Percentiles rank a stretch among this genome's conserved stretches.
Evolutionary conservation across 2,113 vertebrate genomes (phyloP).

Genomic region (Tamias sibiricus): DNA sequence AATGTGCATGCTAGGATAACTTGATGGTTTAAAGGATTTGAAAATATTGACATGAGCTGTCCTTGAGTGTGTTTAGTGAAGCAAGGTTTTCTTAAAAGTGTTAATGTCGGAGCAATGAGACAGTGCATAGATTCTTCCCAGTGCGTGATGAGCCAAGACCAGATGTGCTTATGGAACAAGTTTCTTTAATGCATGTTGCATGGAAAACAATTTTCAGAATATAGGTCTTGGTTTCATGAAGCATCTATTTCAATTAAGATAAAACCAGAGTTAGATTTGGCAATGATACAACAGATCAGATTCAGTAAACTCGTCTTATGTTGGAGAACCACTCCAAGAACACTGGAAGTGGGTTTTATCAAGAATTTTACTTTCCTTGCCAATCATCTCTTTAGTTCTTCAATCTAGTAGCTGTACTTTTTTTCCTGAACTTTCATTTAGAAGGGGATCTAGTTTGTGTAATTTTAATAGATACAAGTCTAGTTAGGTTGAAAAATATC

Average conservation of each 20-base stretch:
- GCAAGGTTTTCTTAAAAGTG: neutral
- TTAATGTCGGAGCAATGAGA: neutral
- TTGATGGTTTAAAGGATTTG: neutral
- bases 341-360: neutral
- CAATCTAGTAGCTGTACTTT: neutral
- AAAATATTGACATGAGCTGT: neutral
- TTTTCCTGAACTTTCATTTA: neutral
- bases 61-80: neutral
- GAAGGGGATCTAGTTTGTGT: neutral
- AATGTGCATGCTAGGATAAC: neutral
- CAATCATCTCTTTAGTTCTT: neutral
- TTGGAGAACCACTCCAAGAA: neutral
- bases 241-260: constrained; percentile 53
- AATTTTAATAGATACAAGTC: neutral
- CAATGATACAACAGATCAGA: neutral
- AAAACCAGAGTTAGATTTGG: constrained; percentile 40
- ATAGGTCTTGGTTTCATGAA: constrained; percentile 51
- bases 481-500: neutral
- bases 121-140: neutral
- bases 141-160: neutral
- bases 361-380: neutral
- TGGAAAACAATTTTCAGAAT: constrained; percentile 55
- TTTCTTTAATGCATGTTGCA: constrained; percentile 4
- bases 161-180: constrained; percentile 48
- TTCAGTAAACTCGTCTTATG: neutral